These are phyloP conservation scores for Cynoglossus semilaevis DNA, from an alignment of 2,113 vertebrate species.

Conservation along the genomic window DNA sequence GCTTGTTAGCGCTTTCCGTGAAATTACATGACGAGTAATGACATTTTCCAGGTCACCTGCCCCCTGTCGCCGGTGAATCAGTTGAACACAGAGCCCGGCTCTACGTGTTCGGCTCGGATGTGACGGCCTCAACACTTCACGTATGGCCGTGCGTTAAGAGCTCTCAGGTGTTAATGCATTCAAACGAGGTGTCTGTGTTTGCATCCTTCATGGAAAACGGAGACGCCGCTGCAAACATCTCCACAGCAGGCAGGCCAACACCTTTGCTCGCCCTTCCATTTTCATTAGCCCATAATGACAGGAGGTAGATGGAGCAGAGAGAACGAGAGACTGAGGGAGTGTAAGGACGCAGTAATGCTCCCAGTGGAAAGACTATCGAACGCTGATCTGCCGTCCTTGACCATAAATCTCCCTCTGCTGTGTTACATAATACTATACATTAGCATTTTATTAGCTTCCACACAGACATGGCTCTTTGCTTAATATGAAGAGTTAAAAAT, in stretches of 20 bases:
- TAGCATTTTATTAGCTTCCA: conserved; percentile 17
- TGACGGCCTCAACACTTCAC: too few species aligned
- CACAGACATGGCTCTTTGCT: conserved; percentile 15
- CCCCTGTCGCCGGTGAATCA: conserved; percentile 8
- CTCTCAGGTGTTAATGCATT: neutral
- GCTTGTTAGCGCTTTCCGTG: neutral
- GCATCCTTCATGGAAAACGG: conserved; percentile 28
- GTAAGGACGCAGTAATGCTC: conserved; percentile 46
- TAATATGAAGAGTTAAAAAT: conserved; percentile 17
- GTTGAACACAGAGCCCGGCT: conserved; percentile 1
- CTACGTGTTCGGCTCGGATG: neutral
- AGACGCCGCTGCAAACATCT: conserved; percentile 31
- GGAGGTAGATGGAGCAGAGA: conserved; percentile 17
- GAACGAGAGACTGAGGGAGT: conserved; percentile 28
- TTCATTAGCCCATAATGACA: conserved; percentile 61
- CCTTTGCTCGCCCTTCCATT: conserved; percentile 54
- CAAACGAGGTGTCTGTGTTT: neutral
- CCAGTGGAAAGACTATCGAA: conserved; percentile 50
- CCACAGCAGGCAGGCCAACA: conserved; percentile 52
- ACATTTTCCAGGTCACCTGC: conserved; percentile 16
- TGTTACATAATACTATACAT: conserved; percentile 50
- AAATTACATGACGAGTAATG: conserved; percentile 5
- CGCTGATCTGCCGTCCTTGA: conserved; percentile 39
- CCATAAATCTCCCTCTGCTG: conserved; percentile 43
- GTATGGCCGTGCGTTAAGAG: too few species aligned